Conservation (phyloP, 1,140 invertebrate species). For the Drosophila biarmipes region DNA sequence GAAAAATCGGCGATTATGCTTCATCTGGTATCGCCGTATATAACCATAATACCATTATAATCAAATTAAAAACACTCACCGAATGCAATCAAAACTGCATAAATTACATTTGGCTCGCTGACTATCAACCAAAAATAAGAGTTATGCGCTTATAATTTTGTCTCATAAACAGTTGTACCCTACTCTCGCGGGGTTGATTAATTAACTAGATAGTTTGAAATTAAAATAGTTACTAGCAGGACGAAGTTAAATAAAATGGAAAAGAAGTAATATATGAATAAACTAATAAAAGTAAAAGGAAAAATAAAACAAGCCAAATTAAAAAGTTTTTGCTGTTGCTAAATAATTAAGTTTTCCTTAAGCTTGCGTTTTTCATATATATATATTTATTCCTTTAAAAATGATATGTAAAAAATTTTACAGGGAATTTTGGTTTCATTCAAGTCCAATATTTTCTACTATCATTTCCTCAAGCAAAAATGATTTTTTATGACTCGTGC, state of each 20-base stretch:
- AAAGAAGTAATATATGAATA: too few relatives aligned
- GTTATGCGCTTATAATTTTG: constrained; percentile 69
- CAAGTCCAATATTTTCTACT: not conserved
- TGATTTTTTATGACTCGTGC: constrained; percentile 65
- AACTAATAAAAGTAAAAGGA: too few relatives aligned
- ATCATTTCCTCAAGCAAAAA: constrained; percentile 22
- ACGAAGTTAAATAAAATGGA: too few relatives aligned
- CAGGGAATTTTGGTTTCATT: constrained; percentile 28
- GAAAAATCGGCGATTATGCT: constrained; percentile 50
- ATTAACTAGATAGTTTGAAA: not conserved
- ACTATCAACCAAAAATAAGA: constrained; percentile 49
- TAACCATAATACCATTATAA: constrained; percentile 77
- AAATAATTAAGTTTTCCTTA: too few relatives aligned
- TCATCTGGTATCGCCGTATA: constrained; percentile 46
- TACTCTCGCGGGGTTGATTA: constrained; percentile 5
- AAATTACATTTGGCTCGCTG: constrained; percentile 63
- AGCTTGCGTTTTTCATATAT: too few relatives aligned
- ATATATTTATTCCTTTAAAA: not conserved
- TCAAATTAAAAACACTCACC: constrained; percentile 79
- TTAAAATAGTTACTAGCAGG: too few relatives aligned
- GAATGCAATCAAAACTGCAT: constrained; percentile 79
- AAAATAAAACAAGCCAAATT: too few relatives aligned
- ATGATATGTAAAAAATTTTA: not conserved
- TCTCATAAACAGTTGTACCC: constrained; percentile 36
- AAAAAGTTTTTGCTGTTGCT: too few relatives aligned